These are phyloP conservation scores for Caenorhabditis becei DNA, from an alignment of 2,888 invertebrate species.

Conservation along the genomic window DNA sequence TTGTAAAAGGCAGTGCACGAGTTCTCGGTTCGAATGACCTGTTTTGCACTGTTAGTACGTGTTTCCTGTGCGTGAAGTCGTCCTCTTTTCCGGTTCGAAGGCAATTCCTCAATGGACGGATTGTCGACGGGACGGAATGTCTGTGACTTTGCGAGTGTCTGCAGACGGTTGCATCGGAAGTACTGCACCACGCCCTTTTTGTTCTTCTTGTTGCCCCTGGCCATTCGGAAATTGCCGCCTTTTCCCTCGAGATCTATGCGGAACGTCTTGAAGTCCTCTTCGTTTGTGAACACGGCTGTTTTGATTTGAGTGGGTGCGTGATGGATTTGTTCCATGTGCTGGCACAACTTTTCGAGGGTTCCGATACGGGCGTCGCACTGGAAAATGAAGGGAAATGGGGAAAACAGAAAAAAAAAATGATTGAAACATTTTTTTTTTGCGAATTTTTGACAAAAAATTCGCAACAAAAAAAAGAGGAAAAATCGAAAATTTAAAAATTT, in stretches of 20 bases:
- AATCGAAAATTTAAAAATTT: neutral
- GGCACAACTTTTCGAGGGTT: constrained; percentile 71
- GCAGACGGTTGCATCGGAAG: constrained; percentile 70
- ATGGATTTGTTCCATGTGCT: constrained; percentile 70
- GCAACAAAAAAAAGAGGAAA: neutral
- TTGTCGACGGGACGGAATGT: constrained; percentile 57
- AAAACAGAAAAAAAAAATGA: neutral
- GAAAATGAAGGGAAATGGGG: constrained; percentile 6
- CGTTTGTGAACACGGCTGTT: constrained; percentile 61
- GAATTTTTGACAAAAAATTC: too few relatives aligned
- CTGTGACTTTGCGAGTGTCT: constrained; percentile 48
- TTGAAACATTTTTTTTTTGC: too few relatives aligned
- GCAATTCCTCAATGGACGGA: constrained; percentile 48
- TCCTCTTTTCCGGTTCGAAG: constrained; percentile 46
- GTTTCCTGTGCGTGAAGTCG: constrained; percentile 36
- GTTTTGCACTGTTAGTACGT: constrained; percentile 37
- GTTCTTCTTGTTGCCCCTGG: constrained; percentile 72
- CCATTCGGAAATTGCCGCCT: constrained; percentile 75
- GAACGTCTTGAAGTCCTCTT: constrained; percentile 69
- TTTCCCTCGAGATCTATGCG: constrained; percentile 71
- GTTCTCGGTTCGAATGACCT: constrained; percentile 65
- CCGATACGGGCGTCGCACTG: constrained; percentile 69
- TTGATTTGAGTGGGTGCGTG: constrained; percentile 68
- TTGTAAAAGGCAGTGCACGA: constrained; percentile 73
- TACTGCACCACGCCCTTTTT: constrained; percentile 69